phyloP scores from a whole-genome alignment of 1,140 invertebrate genomes.

The Acromyrmex charruanus region DNA sequence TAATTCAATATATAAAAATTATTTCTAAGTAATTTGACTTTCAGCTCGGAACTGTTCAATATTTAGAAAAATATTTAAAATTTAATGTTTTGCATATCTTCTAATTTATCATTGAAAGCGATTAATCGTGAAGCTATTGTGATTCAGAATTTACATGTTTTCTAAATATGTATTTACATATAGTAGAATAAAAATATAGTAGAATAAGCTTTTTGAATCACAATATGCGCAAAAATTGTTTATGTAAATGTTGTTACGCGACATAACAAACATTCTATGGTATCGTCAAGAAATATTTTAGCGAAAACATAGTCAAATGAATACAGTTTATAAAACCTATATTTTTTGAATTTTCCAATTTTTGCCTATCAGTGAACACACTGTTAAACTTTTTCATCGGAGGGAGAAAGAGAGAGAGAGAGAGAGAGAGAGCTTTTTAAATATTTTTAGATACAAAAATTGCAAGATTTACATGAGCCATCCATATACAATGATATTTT shows the following conservation, averaged over 20 bases:
- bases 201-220: constrained; percentile 20
- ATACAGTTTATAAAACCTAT: not conserved
- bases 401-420: too few species aligned
- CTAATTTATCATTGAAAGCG: not conserved
- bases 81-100: constrained; percentile 12
- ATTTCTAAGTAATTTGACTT: not conserved
- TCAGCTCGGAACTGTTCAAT: not conserved
- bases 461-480: not conserved
- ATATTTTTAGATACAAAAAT: constrained; percentile 20
- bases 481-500: too few species aligned
- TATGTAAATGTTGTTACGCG: not conserved
- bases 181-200: not conserved
- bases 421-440: not conserved
- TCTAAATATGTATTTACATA: constrained; percentile 6
- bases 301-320: not conserved
- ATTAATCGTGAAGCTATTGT: constrained; percentile 25
- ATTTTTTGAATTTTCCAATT: not conserved
- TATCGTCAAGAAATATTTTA: not conserved
- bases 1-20: not conserved
- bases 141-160: constrained; percentile 46
- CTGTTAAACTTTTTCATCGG: not conserved
- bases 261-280: not conserved
- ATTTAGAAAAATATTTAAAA: not conserved
- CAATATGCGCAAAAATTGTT: not conserved
- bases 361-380: not conserved